A percentile compares a stretch with the other conserved stretches of the same genome.
These are phyloP conservation scores for Pelosia muscerda DNA, from an alignment of 2,888 invertebrate genomes.

Conservation along the genomic window DNA sequence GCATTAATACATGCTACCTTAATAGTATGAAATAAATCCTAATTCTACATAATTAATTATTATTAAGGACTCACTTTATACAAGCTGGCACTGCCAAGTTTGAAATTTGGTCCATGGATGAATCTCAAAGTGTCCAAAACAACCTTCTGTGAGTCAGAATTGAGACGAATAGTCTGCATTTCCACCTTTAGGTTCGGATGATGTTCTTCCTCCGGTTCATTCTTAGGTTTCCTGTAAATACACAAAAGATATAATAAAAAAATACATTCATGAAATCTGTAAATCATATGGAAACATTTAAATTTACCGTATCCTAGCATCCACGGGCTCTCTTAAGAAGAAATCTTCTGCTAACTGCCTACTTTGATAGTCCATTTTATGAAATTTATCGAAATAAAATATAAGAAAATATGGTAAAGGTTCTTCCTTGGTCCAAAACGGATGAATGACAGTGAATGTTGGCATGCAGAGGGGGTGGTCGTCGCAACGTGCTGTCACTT, in stretches of 20 bases:
- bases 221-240: constrained; percentile 71
- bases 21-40: background rate
- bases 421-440: constrained; percentile 16
- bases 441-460: constrained; percentile 43
- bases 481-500: background rate
- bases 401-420: constrained; percentile 31
- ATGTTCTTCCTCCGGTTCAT: constrained; percentile 79
- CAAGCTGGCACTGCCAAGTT: constrained; percentile 83
- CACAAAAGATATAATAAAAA: constrained; percentile 18
- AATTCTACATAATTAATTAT: background rate
- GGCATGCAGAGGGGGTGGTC: constrained; percentile 17
- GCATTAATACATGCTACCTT: background rate
- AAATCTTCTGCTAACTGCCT: constrained; percentile 88
- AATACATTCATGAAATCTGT: background rate
- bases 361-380: constrained; percentile 86
- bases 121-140: constrained; percentile 91
- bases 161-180: constrained; percentile 90
- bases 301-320: constrained; percentile 87
- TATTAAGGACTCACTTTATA: constrained; percentile 80
- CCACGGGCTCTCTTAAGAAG: constrained; percentile 88
- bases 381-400: constrained; percentile 26
- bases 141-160: constrained; percentile 90
- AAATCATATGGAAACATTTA: constrained; percentile 5
- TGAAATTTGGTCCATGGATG: constrained; percentile 91
- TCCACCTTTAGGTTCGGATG: constrained; percentile 89